Conservation (phyloP, 2,797 vertebrate genomes). For the Melanotaenia boesemani region DNA sequence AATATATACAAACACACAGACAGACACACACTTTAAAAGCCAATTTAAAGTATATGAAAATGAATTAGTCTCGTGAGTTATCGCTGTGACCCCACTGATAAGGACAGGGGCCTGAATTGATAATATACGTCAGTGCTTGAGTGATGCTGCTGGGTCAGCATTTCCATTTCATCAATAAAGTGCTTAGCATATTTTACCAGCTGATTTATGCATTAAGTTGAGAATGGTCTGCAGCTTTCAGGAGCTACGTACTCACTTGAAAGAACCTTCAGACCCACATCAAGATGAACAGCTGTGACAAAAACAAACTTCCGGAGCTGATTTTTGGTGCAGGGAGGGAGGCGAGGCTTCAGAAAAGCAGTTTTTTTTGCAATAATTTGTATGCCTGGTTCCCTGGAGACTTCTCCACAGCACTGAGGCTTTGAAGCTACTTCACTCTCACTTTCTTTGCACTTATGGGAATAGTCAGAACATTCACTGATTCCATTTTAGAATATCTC, state of each 20-base stretch:
- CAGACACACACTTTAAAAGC: background rate
- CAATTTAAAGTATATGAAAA: conserved; percentile 58
- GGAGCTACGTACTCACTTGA: conserved; percentile 66
- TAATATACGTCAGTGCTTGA: conserved; percentile 75
- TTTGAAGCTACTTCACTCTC: conserved; percentile 50
- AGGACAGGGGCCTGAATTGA: conserved; percentile 55
- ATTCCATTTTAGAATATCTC: conserved; percentile 37
- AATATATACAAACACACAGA: too few species aligned
- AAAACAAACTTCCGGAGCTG: conserved; percentile 54
- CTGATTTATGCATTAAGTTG: conserved; percentile 77
- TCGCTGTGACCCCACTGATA: conserved; percentile 60
- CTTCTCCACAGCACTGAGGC: conserved; percentile 33
- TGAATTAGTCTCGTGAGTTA: conserved; percentile 70
- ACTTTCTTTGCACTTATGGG: conserved; percentile 26
- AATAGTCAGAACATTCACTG: conserved; percentile 39
- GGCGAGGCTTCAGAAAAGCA: conserved; percentile 33
- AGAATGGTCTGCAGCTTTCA: conserved; percentile 64
- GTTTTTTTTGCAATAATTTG: conserved; percentile 42
- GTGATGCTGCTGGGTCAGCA: conserved; percentile 74
- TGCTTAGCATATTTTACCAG: conserved; percentile 69
- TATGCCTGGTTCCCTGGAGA: conserved; percentile 44
- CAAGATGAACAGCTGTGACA: conserved; percentile 62
- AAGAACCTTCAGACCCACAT: conserved; percentile 52
- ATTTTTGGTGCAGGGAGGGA: conserved; percentile 34
- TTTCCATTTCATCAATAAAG: conserved; percentile 77